Percentiles rank a stretch among this genome's conserved stretches.
phyloP scores from a whole-genome alignment of 1,140 invertebrate genomes.

The Nebria ingens region DNA sequence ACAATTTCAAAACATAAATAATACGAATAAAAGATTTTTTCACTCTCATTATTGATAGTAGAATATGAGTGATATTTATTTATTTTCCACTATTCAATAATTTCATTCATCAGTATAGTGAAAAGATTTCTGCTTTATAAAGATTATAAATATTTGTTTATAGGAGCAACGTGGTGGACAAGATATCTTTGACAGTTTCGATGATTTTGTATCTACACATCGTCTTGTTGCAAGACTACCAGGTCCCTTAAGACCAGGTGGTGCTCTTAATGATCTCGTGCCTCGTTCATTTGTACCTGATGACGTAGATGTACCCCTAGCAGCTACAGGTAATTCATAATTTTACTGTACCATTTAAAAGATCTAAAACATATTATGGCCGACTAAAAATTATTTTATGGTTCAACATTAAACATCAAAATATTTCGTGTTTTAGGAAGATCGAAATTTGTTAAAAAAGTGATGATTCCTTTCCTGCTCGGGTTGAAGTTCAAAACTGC shows the following conservation, averaged over 20 bases:
- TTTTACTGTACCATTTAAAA: no score
- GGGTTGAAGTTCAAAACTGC: slow-evolving; percentile 77
- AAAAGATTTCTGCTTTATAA: neutral
- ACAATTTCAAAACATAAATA: neutral
- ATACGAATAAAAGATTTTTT: no score
- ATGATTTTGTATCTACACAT: slow-evolving; percentile 52
- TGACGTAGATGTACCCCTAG: slow-evolving; percentile 55
- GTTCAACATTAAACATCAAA: no score
- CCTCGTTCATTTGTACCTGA: slow-evolving; percentile 58
- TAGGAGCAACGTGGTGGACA: slow-evolving; percentile 24
- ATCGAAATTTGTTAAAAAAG: slow-evolving; percentile 67
- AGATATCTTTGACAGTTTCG: slow-evolving; percentile 49
- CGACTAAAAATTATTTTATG: no score
- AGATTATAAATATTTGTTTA: slow-evolving; percentile 16
- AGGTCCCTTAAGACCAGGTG: slow-evolving; percentile 42
- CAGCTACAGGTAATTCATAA: slow-evolving; percentile 27
- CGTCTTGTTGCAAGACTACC: slow-evolving; percentile 51
- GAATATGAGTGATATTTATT: no score
- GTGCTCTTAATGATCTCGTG: slow-evolving; percentile 45
- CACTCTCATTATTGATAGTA: no score
- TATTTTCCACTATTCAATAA: neutral
- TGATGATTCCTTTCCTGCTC: slow-evolving; percentile 70
- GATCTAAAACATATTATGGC: slow-evolving; percentile 11
- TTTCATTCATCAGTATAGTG: neutral
- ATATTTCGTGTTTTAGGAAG: slow-evolving; percentile 21